Evolutionary conservation across 2,113 vertebrate species (phyloP).

Genomic region (Ceyx cyanopectus): DNA sequence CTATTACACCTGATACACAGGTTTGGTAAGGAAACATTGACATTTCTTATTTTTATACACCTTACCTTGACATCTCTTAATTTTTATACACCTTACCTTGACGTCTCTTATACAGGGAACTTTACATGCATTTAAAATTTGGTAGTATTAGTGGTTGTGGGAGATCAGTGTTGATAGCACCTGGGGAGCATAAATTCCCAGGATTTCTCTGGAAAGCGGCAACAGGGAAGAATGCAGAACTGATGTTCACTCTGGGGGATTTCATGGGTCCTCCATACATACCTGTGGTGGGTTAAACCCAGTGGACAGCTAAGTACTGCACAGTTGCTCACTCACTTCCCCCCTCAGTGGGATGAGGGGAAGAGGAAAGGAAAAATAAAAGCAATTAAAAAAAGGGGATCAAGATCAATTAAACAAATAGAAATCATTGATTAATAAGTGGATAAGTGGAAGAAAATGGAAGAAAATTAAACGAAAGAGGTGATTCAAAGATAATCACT

Average conservation of each 20-base stretch:
- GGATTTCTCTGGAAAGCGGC: neutral
- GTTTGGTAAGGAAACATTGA: neutral
- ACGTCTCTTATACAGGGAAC: neutral
- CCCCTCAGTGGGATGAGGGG: neutral
- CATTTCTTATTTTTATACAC: neutral
- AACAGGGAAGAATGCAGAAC: neutral
- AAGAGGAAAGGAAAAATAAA: neutral
- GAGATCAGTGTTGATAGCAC: neutral
- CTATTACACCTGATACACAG: neutral
- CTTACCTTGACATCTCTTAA: neutral
- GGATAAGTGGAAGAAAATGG: neutral
- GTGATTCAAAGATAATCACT: neutral
- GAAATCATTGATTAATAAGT: neutral
- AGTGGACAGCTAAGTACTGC: neutral
- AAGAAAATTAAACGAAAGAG: neutral
- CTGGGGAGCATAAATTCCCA: neutral
- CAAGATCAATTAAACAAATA: neutral
- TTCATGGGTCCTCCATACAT: fast-evolving
- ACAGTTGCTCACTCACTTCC: fast-evolving
- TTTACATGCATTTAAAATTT: neutral
- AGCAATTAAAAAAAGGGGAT: neutral
- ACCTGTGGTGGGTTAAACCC: neutral
- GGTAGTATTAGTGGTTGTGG: neutral
- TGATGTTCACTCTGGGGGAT: too few relatives aligned
- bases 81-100: neutral